Evolutionary conservation across 2,888 invertebrate species (phyloP), one percentile per base, ranked within the genome.

Genomic region (Himalopsyche japonica): DNA sequence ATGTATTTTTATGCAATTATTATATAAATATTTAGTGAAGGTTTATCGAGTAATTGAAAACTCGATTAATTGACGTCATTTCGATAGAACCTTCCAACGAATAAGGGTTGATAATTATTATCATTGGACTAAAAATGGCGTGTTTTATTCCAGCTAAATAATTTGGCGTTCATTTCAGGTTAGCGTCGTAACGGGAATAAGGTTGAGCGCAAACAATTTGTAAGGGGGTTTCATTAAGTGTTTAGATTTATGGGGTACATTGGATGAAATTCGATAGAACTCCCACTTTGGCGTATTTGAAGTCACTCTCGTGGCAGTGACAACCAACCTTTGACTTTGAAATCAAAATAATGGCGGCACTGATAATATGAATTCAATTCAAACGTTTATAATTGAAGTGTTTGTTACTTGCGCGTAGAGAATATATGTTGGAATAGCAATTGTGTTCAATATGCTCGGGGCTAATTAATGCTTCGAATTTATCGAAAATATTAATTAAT

Each of bases 151-250:
- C 43, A 15, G 43, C 43, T 43, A 48, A 79, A 79, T 49, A 47
- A 30, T 32, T n/a, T n/a, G 79, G 47, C 30, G 32, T 18, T 79
- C 49, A 79, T 79, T 47, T 79, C 15, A 27, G 27, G 20, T 49
- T 15, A 30, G 64, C 81, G 81, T 84, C 81, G 76, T 1, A 43
- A 43, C 47, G n/a, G 64, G 79, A 81, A 84, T 84, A 49, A 24
- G 15, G 76, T 34, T 20, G 27, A n/a, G 34, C 49, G 43, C 76
- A 79, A 81, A 82, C 84, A 82, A 82, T 82, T 79, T 84, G 84
- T 84, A 47, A 78, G 32, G 70, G 30, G 49, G 76, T 82, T 84
- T 84, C 84, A 84, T 84, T 84, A 84, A 84, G 64, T 79, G 79
- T 57, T 78, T 79, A 32, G 81, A 84, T 84, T 84, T 84, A 84